Evolutionary conservation across 1,140 invertebrate species (phyloP).

Genomic region (Hesperophylax magnus): DNA sequence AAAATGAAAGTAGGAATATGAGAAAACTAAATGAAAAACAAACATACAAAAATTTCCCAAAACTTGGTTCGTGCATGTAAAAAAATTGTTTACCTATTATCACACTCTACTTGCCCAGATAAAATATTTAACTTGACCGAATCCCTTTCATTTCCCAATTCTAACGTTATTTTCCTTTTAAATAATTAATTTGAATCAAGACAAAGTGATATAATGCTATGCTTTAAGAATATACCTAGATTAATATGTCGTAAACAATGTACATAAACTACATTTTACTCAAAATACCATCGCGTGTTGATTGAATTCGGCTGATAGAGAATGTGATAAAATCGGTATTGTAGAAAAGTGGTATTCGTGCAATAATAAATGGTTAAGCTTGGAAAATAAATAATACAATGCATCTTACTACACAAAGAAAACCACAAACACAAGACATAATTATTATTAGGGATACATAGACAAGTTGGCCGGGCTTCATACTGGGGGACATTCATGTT

Average conservation of each 20-base stretch:
- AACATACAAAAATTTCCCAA: conserved; percentile 6
- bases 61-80: conserved; percentile 6
- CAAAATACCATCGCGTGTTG: no score
- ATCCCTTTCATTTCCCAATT: no score
- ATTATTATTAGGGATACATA: background rate
- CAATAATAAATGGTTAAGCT: background rate
- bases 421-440: conserved; percentile 12
- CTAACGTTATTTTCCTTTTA: no score
- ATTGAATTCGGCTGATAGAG: background rate
- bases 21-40: conserved; percentile 11
- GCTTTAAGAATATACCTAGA: no score
- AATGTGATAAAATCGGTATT: conserved; percentile 15
- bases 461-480: no score
- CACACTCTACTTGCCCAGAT: background rate
- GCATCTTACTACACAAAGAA: conserved; percentile 10
- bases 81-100: background rate
- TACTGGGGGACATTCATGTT: no score
- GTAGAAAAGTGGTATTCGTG: conserved; percentile 10
- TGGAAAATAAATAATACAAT: conserved; percentile 16
- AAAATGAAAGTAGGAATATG: background rate
- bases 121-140: no score
- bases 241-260: no score
- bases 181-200: no score
- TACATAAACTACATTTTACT: no score
- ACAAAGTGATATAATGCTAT: no score